phyloP scores from a whole-genome alignment of 2,888 invertebrate species.

The Archips xylosteana region DNA sequence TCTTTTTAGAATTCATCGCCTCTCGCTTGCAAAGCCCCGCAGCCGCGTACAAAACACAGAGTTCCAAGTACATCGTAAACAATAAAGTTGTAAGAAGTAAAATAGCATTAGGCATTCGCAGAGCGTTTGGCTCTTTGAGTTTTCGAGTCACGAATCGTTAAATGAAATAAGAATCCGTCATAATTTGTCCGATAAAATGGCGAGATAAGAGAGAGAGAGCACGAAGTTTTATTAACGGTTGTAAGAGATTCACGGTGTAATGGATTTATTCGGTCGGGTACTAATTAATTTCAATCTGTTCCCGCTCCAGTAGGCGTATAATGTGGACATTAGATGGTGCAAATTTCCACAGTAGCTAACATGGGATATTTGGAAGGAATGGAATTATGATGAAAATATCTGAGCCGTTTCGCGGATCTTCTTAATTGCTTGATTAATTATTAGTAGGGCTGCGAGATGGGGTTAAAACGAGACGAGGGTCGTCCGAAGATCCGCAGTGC shows the following conservation, averaged over 20 bases:
- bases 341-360: constrained; percentile 43
- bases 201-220: constrained; percentile 41
- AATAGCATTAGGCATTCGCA: constrained; percentile 66
- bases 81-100: constrained; percentile 60
- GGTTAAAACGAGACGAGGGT: constrained; percentile 82
- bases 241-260: constrained; percentile 56
- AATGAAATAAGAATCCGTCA: constrained; percentile 71
- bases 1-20: constrained; percentile 60
- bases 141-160: constrained; percentile 64
- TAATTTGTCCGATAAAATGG: constrained; percentile 51
- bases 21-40: constrained; percentile 43
- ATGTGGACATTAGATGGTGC: constrained; percentile 52
- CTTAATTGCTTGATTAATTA: constrained; percentile 84
- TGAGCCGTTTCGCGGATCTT: constrained; percentile 60
- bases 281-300: constrained; percentile 61
- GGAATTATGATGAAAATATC: constrained; percentile 65
- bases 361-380: constrained; percentile 50
- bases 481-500: constrained; percentile 70
- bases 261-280: constrained; percentile 52
- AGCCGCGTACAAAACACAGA: constrained; percentile 52
- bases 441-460: constrained; percentile 74
- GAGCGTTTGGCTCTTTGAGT: constrained; percentile 58
- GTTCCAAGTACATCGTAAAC: constrained; percentile 65
- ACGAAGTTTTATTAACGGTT: constrained; percentile 47
- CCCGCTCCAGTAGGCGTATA: constrained; percentile 51